phyloP scores from a whole-genome alignment of 2,797 vertebrate genomes.

The Xenopus petersii region DNA sequence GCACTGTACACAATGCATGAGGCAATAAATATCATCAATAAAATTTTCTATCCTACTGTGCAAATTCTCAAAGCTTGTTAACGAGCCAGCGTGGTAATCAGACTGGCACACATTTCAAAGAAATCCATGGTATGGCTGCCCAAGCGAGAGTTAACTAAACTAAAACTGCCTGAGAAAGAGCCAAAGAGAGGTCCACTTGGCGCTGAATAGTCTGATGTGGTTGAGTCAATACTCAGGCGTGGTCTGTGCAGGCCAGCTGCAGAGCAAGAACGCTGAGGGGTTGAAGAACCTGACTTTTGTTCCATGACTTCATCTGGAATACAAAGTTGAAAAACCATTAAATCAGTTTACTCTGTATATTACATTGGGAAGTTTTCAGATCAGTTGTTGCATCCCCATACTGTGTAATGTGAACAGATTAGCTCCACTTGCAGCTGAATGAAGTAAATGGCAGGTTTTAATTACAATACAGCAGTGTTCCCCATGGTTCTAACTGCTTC shows the following conservation, averaged over 20 bases:
- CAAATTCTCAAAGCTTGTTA: slow-evolving; percentile 58
- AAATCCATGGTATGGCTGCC: slow-evolving; percentile 99
- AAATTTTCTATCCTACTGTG: slow-evolving; percentile 16
- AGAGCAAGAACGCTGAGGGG: slow-evolving; percentile 90
- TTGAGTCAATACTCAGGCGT: slow-evolving; percentile 85
- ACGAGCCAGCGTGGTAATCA: slow-evolving; percentile 92
- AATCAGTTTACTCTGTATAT: too few species aligned
- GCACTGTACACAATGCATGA: slow-evolving; percentile 10
- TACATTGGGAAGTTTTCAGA: too few species aligned
- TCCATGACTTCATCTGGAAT: slow-evolving; percentile 87
- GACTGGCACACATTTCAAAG: slow-evolving; percentile 98
- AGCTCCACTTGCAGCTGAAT: too few species aligned
- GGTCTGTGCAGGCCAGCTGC: slow-evolving; percentile 82
- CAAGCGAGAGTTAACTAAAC: slow-evolving; percentile 72
- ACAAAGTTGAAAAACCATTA: not conserved
- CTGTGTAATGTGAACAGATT: too few species aligned
- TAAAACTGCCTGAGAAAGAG: slow-evolving; percentile 76
- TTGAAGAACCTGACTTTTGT: slow-evolving; percentile 88
- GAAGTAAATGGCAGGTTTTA: too few species aligned
- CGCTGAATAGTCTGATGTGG: slow-evolving; percentile 63
- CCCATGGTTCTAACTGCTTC: too few species aligned
- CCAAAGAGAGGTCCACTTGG: slow-evolving; percentile 83
- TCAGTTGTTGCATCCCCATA: too few species aligned
- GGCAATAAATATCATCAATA: not conserved
- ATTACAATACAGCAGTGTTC: too few species aligned